Evolutionary conservation across 2,113 vertebrate species (phyloP).

Genomic region (Plestiodon gilberti): DNA sequence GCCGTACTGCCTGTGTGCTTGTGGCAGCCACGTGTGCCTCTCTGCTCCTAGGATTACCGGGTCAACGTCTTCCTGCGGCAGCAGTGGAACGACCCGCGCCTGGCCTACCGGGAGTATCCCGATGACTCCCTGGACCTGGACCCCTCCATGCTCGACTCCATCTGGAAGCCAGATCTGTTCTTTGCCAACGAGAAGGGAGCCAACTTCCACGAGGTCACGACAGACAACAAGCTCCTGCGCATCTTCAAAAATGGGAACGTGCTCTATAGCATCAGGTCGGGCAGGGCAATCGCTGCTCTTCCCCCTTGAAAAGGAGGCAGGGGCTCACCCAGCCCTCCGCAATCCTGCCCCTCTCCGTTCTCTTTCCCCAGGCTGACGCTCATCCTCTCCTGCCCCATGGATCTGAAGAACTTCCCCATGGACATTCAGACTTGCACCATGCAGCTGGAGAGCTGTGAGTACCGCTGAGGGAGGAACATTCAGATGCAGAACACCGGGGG

Average conservation of each 20-base stretch:
- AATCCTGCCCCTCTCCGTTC: conserved; percentile 12
- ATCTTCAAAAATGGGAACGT: conserved; percentile 95
- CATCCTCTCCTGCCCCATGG: conserved; percentile 93
- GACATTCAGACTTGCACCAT: conserved; percentile 95
- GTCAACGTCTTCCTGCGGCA: conserved; percentile 93
- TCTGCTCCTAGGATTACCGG: conserved; percentile 84
- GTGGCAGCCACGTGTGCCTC: too few species aligned
- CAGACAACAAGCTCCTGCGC: conserved; percentile 92
- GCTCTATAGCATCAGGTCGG: conserved; percentile 92
- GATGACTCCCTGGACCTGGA: conserved; percentile 91
- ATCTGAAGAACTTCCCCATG: conserved; percentile 98
- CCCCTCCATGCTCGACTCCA: conserved; percentile 93
- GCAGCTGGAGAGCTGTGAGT: conserved; percentile 98
- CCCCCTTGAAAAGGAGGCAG: not conserved
- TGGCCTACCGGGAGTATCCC: conserved; percentile 91
- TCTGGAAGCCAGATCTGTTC: conserved; percentile 96
- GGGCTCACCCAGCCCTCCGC: not conserved
- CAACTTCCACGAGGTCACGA: conserved; percentile 93
- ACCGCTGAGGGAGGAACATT: not conserved
- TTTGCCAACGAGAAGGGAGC: conserved; percentile 95
- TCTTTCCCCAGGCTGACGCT: conserved; percentile 85
- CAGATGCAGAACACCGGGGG: not conserved
- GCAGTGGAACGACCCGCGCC: conserved; percentile 92
- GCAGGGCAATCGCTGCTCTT: not conserved
- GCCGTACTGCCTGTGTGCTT: not conserved